Evolutionary conservation across 2,888 invertebrate species (phyloP), one percentile per base, ranked within the genome.

Genomic region (Nymphalis c-album): DNA sequence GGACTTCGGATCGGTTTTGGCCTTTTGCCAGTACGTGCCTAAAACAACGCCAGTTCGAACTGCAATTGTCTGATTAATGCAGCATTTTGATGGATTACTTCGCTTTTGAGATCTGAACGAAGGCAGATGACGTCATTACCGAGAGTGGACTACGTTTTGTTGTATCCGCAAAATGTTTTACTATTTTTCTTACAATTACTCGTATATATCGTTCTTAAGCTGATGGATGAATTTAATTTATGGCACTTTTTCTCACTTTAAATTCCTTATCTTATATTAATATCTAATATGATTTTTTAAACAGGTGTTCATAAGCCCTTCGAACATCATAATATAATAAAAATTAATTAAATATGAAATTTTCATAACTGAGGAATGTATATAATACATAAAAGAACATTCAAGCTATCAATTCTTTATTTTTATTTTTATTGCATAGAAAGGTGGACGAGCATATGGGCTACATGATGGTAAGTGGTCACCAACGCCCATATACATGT

Each of bases 1-100:
- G 73, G 71, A 74, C 66, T 72, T 73, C 61, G 64, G 67, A 68
- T 69, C 72, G 67, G 68, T 55, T 67, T 72, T 75, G 76, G 74
- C 76, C 45, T 63, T 58, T 63, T 55, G 76, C 77, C 77, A 76
- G 73, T 69, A 69, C 76, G 73, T 73, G 77, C 75, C 75, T 77
- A 78, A 78, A 78, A 79, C 78, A 79, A 79, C 78, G 74, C 73
- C 74, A 74, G 70, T 69, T 73, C 71, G 69, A 67, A 72, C 71
- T 76, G 71, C 76, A 74, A 77, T 76, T 74, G 76, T 78, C 76
- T 75, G 78, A 80, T 80, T 77, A 77, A 80, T 80, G 80, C 78
- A 74, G 64, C 75, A 70, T 71, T 72, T 78, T 78, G 80, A 79
- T 78, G 74, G 78, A 79, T 78, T 76, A 76, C 75, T 69, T 73